Conservation (phyloP, 2,888 invertebrate species). For the Spisula solida region DNA sequence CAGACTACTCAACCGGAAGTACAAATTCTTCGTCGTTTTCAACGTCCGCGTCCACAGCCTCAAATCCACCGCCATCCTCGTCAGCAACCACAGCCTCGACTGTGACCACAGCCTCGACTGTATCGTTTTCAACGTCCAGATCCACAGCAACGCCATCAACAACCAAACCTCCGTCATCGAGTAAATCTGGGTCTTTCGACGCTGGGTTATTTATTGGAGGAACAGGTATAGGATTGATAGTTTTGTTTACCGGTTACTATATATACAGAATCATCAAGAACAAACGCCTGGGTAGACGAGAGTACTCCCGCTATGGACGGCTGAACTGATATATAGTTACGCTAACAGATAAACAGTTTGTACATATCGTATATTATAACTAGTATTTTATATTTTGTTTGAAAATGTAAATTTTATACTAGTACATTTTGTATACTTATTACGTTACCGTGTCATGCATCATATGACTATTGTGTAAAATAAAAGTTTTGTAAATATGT, state of each 20-base stretch:
- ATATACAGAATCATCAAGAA: slow-evolving; percentile 15
- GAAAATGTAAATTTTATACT: no score
- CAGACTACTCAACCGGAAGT: background rate
- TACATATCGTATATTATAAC: no score
- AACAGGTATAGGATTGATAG: slow-evolving; percentile 26
- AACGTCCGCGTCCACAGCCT: background rate
- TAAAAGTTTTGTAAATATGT: no score
- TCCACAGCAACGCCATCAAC: background rate
- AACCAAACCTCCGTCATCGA: background rate
- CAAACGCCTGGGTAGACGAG: background rate
- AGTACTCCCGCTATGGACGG: slow-evolving; percentile 13
- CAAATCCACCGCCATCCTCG: background rate
- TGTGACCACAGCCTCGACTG: background rate
- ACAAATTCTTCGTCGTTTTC: background rate
- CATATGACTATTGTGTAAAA: no score
- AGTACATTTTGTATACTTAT: no score
- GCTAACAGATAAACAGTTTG: no score
- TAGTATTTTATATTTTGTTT: no score
- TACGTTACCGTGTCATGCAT: no score
- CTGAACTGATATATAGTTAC: slow-evolving; percentile 3
- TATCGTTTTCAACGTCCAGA: background rate
- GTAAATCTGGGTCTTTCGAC: background rate
- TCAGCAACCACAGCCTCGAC: background rate
- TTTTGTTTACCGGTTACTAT: slow-evolving; percentile 24
- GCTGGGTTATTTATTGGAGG: slow-evolving; percentile 31